These are phyloP conservation scores for Cheirogaleus major DNA, from an alignment of 2,797 vertebrate genomes.

Conservation along the genomic window DNA sequence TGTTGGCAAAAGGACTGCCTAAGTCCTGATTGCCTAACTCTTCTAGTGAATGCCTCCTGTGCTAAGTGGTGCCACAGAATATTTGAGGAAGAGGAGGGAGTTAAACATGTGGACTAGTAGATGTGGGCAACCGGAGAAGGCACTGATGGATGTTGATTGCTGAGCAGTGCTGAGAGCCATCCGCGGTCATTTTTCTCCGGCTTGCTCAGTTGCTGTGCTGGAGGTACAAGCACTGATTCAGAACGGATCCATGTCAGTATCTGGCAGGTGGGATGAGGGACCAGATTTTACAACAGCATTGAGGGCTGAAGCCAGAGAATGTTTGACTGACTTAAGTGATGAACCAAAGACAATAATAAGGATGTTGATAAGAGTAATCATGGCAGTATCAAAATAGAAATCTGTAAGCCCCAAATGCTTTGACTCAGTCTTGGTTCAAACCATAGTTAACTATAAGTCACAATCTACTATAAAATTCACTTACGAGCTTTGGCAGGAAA, in stretches of 20 bases:
- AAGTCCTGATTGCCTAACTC: background rate
- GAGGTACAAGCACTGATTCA: background rate
- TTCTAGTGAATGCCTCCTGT: background rate
- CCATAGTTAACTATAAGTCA: background rate
- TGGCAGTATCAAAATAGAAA: background rate
- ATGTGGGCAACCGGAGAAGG: background rate
- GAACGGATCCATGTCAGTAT: background rate
- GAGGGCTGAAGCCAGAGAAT: background rate
- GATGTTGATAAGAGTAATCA: background rate
- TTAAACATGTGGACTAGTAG: background rate
- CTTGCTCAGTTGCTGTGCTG: background rate
- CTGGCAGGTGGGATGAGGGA: background rate
- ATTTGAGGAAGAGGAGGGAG: background rate
- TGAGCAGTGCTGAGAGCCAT: background rate
- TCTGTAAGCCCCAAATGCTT: background rate
- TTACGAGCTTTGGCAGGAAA: conserved; percentile 1
- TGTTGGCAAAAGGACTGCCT: background rate
- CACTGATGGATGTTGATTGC: background rate
- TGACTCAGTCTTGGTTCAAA: conserved; percentile 1
- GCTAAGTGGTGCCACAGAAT: background rate
- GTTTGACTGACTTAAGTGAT: background rate
- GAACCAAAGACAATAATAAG: background rate
- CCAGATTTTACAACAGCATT: background rate
- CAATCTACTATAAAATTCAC: background rate
- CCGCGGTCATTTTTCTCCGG: background rate